Percentiles rank a stretch among this genome's conserved stretches.
These are phyloP conservation scores for Gnatocerus cornutus DNA, from an alignment of 2,888 invertebrate genomes.

Conservation along the genomic window DNA sequence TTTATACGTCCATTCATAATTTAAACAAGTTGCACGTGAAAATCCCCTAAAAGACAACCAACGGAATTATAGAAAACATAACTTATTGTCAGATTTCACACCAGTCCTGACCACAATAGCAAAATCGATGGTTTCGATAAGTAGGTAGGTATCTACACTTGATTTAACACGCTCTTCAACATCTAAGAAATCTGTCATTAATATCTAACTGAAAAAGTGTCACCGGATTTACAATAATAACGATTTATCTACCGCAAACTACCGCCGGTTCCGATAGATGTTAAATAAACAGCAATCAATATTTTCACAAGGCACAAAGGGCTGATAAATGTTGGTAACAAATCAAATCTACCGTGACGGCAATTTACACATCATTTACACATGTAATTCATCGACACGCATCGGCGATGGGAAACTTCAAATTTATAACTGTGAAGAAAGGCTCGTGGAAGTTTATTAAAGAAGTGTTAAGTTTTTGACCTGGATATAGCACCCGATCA, in stretches of 20 bases:
- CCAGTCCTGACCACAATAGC: not conserved
- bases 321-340: constrained; percentile 58
- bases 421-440: constrained; percentile 1
- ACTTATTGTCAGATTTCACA: constrained; percentile 3
- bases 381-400: constrained; percentile 52
- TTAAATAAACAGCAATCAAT: constrained; percentile 54
- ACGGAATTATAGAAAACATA: not conserved
- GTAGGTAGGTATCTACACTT: not conserved
- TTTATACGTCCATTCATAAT: constrained; percentile 46
- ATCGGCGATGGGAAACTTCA: not conserved
- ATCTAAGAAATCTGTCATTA: constrained; percentile 44
- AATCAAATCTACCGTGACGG: constrained; percentile 59
- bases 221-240: constrained; percentile 49
- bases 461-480: too few relatives aligned
- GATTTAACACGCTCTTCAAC: constrained; percentile 31
- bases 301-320: constrained; percentile 55
- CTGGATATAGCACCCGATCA: too few relatives aligned
- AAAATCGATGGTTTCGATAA: not conserved
- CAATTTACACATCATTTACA: constrained; percentile 63
- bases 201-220: constrained; percentile 49
- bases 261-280: constrained; percentile 32
- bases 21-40: constrained; percentile 52
- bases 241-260: constrained; percentile 55
- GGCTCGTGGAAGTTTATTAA: not conserved
- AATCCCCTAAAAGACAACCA: constrained; percentile 16